Evolutionary conservation across 2,888 invertebrate species (phyloP), one percentile per base, ranked within the genome.

Genomic region (Acleris cristana): DNA sequence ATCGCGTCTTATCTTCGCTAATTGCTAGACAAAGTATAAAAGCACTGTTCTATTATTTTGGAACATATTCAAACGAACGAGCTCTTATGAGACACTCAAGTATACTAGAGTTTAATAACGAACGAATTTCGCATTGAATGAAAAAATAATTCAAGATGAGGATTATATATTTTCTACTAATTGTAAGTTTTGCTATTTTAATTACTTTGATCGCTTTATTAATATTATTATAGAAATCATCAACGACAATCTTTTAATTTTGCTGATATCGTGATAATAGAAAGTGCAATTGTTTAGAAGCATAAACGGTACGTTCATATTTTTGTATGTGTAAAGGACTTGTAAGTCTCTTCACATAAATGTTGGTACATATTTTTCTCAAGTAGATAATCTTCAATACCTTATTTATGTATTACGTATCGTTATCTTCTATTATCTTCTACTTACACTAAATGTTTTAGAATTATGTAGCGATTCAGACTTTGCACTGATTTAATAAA

Each of bases 1-100:
- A 92, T 92, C 91, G 88, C 76, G 80, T 79, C 81, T 92, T 92
- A 92, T 92, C 92, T 88, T 65, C 71, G 74, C 80, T 89, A 90
- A 91, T 90, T 89, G 79, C 82, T 77, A 71, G 76, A 67, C 71
- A 69, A 72, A 77, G 85, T 92, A 92, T 92, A 92, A 86, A 91
- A 92, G 86, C 83, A 79, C 78, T 70, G 72, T 71, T 70, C 73
- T 73, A 72, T 71, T 72, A 80, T 79, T 82, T 79, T 74, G 71
- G 73, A 76, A 78, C 82, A 85, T 79, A 86, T 81, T 79, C 72
- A 77, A 83, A 88, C 91, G 91, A 90, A 90, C 91, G 89, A 90
- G 85, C 85, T 87, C 85, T 78, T 81, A 84, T 83, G 87, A 85
- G 82, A 84, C 81, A 84, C 83, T 79, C 80, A 81, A 82, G 76